phyloP scores from a whole-genome alignment of 2,888 invertebrate species.

The Tyria jacobaeae region DNA sequence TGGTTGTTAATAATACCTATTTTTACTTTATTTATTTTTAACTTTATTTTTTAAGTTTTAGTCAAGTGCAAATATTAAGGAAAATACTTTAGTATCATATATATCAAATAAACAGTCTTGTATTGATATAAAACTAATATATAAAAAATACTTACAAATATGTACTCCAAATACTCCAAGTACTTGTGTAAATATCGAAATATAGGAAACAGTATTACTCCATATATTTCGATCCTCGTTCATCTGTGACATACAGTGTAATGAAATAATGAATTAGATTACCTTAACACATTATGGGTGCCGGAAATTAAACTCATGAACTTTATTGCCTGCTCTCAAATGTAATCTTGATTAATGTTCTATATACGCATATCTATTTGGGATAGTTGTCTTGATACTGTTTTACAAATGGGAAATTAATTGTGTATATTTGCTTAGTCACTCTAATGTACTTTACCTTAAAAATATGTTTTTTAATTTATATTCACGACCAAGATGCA shows the following conservation, averaged over 20 bases:
- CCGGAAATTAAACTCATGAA: conserved; percentile 43
- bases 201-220: background rate
- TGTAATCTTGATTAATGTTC: conserved; percentile 37
- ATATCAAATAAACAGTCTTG: background rate
- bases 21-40: too few species aligned
- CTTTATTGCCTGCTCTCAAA: conserved; percentile 41
- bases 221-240: background rate
- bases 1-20: too few species aligned
- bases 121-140: background rate
- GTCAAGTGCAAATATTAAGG: too few species aligned
- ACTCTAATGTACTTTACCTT: background rate
- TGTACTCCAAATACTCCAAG: background rate
- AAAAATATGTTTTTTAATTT: background rate
- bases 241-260: conserved; percentile 27
- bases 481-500: background rate
- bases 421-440: background rate
- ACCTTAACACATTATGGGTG: conserved; percentile 35
- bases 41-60: too few species aligned
- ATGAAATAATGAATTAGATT: conserved; percentile 44
- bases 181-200: background rate
- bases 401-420: background rate
- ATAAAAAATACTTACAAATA: too few species aligned
- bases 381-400: conserved; percentile 4
- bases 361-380: conserved; percentile 5
- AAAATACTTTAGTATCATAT: too few species aligned